Percentiles rank a stretch among this genome's conserved stretches.
These are phyloP conservation scores for Epizoanthus stellaris DNA, from an alignment of 92 coral and sea anemone genomes.

Conservation along the genomic window DNA sequence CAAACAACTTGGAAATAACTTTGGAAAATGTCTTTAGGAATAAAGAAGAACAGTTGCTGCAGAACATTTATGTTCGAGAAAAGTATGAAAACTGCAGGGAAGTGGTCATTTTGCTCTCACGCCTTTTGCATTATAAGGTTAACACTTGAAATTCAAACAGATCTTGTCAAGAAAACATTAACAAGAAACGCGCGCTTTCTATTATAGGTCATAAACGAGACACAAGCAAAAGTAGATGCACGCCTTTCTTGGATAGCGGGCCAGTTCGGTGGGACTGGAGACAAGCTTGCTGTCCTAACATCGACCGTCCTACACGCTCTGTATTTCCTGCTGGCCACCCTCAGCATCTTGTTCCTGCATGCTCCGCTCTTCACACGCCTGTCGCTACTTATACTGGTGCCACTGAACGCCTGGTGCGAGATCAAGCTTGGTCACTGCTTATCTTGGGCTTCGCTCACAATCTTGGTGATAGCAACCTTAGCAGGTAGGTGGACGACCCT, in stretches of 20 bases:
- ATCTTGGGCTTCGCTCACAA: conserved; percentile 75
- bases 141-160: too few relatives aligned
- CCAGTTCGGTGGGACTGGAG: conserved; percentile 97
- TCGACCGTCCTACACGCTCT: conserved; percentile 81
- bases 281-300: conserved; percentile 75
- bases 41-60: too few relatives aligned
- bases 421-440: conserved; percentile 77
- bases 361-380: conserved; percentile 92
- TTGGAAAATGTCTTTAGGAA: too few relatives aligned
- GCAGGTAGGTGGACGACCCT: conserved; percentile 63
- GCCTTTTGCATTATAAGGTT: too few relatives aligned
- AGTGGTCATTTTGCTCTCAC: too few relatives aligned
- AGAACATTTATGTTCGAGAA: too few relatives aligned
- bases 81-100: too few relatives aligned
- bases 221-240: conserved; percentile 80
- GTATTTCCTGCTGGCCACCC: conserved; percentile 85
- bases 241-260: conserved; percentile 85
- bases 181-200: not conserved
- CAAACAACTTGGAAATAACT: too few relatives aligned
- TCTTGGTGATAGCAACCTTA: conserved; percentile 68
- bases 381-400: conserved; percentile 77
- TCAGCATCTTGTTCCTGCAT: conserved; percentile 89
- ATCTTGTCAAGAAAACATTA: too few relatives aligned
- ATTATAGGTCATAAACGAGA: conserved; percentile 78
- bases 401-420: conserved; percentile 90